Evolutionary conservation across 2,113 vertebrate genomes (phyloP).

Genomic region (Limanda limanda): DNA sequence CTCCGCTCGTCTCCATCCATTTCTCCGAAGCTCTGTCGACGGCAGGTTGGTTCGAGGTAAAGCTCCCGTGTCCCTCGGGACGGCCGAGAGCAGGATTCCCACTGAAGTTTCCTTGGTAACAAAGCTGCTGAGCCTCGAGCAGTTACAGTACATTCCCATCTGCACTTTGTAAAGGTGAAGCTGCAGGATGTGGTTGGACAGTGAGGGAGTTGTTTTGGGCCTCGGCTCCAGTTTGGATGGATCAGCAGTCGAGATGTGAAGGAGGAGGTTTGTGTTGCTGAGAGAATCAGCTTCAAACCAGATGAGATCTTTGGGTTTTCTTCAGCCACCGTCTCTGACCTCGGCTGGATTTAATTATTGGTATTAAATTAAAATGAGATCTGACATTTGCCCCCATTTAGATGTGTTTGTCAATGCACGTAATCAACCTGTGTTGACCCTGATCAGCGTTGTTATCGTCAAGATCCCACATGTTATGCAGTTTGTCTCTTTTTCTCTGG

Average conservation of each 20-base stretch:
- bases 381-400: no score
- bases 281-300: constrained; percentile 18
- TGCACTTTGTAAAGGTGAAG: constrained; percentile 69
- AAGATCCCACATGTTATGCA: no score
- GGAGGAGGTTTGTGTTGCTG: constrained; percentile 22
- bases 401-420: no score
- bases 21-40: constrained; percentile 50
- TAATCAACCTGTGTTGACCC: no score
- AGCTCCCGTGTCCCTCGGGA: constrained; percentile 38
- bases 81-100: constrained; percentile 42
- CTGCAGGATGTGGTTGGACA: constrained; percentile 72
- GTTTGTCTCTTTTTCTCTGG: no score
- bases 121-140: constrained; percentile 66
- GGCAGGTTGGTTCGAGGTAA: constrained; percentile 37
- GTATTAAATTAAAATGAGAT: no score
- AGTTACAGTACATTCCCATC: constrained; percentile 65
- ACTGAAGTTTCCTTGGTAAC: constrained; percentile 72
- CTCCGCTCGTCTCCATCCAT: constrained; percentile 44
- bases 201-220: constrained; percentile 60
- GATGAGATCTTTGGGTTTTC: background rate
- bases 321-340: background rate
- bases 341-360: no score
- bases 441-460: no score
- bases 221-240: constrained; percentile 66
- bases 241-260: constrained; percentile 47